phyloP scores from a whole-genome alignment of 2,797 vertebrate species.

The Trachops cirrhosus region DNA sequence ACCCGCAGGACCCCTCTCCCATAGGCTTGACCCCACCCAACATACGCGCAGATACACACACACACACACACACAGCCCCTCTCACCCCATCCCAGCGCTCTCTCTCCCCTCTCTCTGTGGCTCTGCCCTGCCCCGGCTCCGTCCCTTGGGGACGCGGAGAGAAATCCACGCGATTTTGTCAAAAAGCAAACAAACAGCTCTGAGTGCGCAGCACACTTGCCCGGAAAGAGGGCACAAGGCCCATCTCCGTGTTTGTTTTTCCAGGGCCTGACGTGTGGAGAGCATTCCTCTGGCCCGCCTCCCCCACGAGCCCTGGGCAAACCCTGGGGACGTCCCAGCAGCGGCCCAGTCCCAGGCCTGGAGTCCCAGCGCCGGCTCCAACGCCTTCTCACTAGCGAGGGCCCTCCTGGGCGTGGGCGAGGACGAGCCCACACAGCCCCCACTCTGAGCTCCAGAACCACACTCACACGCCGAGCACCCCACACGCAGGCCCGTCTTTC shows the following conservation, averaged over 20 bases:
- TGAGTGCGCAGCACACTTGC: constrained; percentile 84
- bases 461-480: fast-evolving
- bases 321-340: constrained; percentile 11
- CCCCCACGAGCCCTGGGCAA: constrained; percentile 22
- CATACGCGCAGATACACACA: background rate
- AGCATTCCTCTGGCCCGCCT: constrained; percentile 77
- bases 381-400: background rate
- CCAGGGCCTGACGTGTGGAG: constrained; percentile 82
- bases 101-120: background rate
- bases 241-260: constrained; percentile 89
- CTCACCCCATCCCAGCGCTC: background rate
- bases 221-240: constrained; percentile 84
- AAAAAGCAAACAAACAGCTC: constrained; percentile 86
- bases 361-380: background rate
- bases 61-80: background rate
- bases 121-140: background rate
- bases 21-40: background rate
- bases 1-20: background rate
- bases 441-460: background rate
- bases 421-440: background rate
- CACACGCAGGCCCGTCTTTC: background rate
- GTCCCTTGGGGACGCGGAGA: constrained; percentile 40
- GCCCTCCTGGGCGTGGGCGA: fast-evolving
- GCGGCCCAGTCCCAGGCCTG: constrained; percentile 17
- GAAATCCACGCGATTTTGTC: constrained; percentile 47